A percentile compares a stretch with the other conserved stretches of the same genome.
Conservation (phyloP, 35 echinoderm and acorn worm genomes). For the Heliocidaris erythrogramma region DNA sequence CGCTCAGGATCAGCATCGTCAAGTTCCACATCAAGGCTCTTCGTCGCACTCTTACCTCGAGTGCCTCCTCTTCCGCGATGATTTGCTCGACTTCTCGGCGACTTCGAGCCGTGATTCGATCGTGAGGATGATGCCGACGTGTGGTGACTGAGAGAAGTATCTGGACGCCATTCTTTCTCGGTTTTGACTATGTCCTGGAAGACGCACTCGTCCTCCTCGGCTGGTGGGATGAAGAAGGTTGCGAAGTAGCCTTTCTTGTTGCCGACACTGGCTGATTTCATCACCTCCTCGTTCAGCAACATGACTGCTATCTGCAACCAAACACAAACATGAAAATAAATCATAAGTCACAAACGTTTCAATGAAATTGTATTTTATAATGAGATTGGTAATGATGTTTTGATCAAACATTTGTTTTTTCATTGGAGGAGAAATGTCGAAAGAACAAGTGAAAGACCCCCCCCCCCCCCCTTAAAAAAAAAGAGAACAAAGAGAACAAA, state of each 20-base stretch:
- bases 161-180: constrained; percentile 44
- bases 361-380: no score
- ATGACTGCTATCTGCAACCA: background rate
- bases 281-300: constrained; percentile 36
- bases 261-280: background rate
- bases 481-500: no score
- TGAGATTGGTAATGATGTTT: no score
- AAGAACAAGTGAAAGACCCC: no score
- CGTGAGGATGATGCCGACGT: background rate
- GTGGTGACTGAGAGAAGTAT: constrained; percentile 33
- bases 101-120: background rate
- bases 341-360: background rate
- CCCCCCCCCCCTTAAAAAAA: no score
- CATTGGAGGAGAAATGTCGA: no score
- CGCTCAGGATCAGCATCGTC: background rate
- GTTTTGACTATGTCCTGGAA: constrained; percentile 40
- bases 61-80: background rate
- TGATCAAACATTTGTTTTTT: no score
- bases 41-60: background rate
- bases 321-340: background rate
- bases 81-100: background rate
- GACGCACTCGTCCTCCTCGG: constrained; percentile 34
- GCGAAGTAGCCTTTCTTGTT: constrained; percentile 49
- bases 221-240: constrained; percentile 39
- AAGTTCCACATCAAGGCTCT: background rate